Evolutionary conservation across 2,888 invertebrate species (phyloP), one percentile per base, ranked within the genome.

Genomic region (Latheticus oryzae): DNA sequence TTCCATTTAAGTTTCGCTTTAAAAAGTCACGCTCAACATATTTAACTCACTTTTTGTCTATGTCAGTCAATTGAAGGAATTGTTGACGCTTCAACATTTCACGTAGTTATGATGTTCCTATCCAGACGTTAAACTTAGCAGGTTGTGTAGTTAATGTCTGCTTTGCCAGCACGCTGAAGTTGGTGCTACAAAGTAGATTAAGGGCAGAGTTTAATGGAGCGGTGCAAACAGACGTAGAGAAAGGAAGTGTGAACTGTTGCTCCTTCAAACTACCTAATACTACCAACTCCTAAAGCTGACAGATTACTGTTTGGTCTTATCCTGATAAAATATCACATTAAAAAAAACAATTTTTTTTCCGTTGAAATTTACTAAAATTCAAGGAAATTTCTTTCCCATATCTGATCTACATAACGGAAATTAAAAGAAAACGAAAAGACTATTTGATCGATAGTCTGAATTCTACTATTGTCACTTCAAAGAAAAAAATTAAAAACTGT

Each of bases 241-340:
- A 42, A 54, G 54, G 54, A 54, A 54, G 45, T 54, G 45, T 47
- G 45, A 54, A 47, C 54, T 54, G 54, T 54, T 54, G 54, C 54
- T 54, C 26, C 35, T 21, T 19, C 19, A 35, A 11, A 16, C 24
- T 35, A 7, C 16, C 24, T 24, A 48, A 48, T 35, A 35, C 15
- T 37, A 37, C 16, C 2, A 37, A 48, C 11, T 48, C 37, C 16
- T 26, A 35, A 35, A 15, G 21, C 17, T 19, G 28, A 16, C 4
- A 8, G 30, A 47, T 47, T 21, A 47, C 40, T 19, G 28, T 32
- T 30, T 28, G 28, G 2, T 47, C 32, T 32, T 11, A 35, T 8
- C 35, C 13, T n/a, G 16, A 5, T 38, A 21, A 38, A 9, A 9
- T 26, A 9, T 26, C 26, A 26, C 7, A 2, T 9, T 2, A 12